Evolutionary conservation across 2,888 invertebrate genomes (phyloP).

Genomic region (Drosophila yooni): DNA sequence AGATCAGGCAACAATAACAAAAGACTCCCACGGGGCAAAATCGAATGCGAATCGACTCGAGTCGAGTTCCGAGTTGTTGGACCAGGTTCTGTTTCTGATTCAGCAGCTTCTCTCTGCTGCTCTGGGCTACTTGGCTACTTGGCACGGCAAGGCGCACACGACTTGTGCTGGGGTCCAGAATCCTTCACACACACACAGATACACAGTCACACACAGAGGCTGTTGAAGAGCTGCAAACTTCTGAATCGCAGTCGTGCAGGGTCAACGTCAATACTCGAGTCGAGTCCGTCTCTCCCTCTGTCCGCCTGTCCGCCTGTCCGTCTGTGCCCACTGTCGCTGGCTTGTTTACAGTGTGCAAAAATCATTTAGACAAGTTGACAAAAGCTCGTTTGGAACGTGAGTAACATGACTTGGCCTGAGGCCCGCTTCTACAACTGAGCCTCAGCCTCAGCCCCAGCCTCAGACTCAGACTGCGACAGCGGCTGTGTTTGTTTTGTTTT

Average conservation of each 20-base stretch:
- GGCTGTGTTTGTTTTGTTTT: constrained; percentile 37
- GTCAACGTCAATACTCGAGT: constrained; percentile 77
- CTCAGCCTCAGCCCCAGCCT: constrained; percentile 34
- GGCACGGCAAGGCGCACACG: constrained; percentile 71
- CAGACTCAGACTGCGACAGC: constrained; percentile 32
- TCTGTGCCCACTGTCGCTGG: constrained; percentile 56
- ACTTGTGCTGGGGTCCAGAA: constrained; percentile 59
- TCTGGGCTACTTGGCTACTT: constrained; percentile 30
- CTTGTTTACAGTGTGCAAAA: constrained; percentile 84
- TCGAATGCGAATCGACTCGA: not conserved
- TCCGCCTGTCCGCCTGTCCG: constrained; percentile 25
- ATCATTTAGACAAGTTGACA: constrained; percentile 84
- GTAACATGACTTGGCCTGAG: constrained; percentile 82
- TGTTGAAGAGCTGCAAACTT: constrained; percentile 66
- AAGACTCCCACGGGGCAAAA: constrained; percentile 76
- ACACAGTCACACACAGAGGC: constrained; percentile 13
- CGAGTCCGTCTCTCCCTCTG: constrained; percentile 3
- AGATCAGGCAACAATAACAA: constrained; percentile 76
- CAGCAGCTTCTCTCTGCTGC: constrained; percentile 9
- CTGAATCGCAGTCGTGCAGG: constrained; percentile 84
- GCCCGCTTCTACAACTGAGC: constrained; percentile 34
- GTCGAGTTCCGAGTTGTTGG: constrained; percentile 2
- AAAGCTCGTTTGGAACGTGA: constrained; percentile 84
- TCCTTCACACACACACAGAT: constrained; percentile 61
- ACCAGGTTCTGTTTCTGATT: constrained; percentile 24